Base-by-base conservation (phyloP, 1,140 invertebrate genomes). In the Aradophagus sp. region DNA sequence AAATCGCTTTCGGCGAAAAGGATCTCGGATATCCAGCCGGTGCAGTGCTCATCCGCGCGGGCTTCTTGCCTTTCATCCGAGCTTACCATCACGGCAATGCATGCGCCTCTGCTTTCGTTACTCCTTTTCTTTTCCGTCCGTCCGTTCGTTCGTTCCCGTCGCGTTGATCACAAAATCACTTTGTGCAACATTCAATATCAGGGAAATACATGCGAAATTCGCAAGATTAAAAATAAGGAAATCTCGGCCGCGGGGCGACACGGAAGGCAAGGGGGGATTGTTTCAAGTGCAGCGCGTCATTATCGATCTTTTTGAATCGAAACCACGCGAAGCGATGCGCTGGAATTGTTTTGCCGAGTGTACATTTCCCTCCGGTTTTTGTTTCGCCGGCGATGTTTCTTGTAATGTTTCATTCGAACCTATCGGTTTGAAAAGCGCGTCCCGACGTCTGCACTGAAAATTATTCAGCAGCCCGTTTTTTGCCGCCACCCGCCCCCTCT, bases 1-100 rank as follows among this genome's bases (percentile, higher is more conserved):
- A 58, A 68, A 73, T 73, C 63, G 65, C 71, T 69, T 58, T 66
- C 38, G 61, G 61, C 61, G 29, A 68, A 62, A 69, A 56, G 42
- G 59, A 65, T 68, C 65, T 68, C 26, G 23, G 52, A 65, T 68
- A 73, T 65, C 55, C 32, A 59, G 31, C 41, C 48, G 13, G 34
- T 53, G 53, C 58, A 52, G 16, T 59, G 67, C 20, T 63, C 59
- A 63, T 59, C 67, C 71, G 61, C 61, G 59, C 61, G 61, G 41
- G 50, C 45, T 68, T 53, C 59, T 67, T 67, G 53, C 55, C 36
- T 73, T 63, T 63, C 63, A 68, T 53, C 35, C 52, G 48, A 59
- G 63, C 44, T 73, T 61, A 56, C 50, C 52, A 38, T 65, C 38
- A 50, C 27, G 12, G 16, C 15, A 48, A 53, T 71, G 48, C 55